phyloP scores from a whole-genome alignment of 2,113 vertebrate species.

The Bubo scandiacus region DNA sequence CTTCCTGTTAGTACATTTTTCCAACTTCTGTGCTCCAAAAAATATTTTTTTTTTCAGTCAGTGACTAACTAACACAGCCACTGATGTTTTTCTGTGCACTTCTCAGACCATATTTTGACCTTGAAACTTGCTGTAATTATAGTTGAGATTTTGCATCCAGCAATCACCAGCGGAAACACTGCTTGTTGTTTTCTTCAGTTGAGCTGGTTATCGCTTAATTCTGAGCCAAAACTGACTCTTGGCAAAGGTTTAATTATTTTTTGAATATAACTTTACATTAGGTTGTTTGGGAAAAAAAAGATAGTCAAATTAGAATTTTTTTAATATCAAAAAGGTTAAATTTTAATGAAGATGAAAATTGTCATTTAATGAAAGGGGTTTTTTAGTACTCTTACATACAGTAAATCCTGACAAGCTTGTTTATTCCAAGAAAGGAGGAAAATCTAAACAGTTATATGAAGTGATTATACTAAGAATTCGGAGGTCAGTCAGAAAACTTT shows the following conservation, averaged over 20 bases:
- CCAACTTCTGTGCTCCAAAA: background rate
- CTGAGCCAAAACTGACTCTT: background rate
- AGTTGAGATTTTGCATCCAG: background rate
- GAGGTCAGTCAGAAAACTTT: background rate
- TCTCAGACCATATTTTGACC: background rate
- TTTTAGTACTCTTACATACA: background rate
- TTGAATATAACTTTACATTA: background rate
- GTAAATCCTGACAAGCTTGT: background rate
- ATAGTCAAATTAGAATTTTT: background rate
- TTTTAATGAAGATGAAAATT: background rate
- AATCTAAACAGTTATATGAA: background rate
- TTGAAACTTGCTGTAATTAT: background rate
- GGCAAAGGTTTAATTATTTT: background rate
- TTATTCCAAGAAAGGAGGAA: background rate
- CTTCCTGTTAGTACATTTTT: background rate
- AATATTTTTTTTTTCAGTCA: background rate
- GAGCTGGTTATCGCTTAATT: background rate
- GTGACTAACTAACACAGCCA: background rate
- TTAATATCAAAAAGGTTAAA: background rate
- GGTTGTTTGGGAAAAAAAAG: background rate
- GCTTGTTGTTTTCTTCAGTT: background rate
- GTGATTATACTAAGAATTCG: background rate
- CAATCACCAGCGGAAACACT: background rate
- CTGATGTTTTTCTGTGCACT: background rate
- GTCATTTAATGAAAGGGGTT: fast-evolving